A percentile compares a stretch with the other conserved stretches of the same genome.
Evolutionary conservation across 2,113 vertebrate species (phyloP).

Genomic region (Cryptoleucopteryx plumbea): DNA sequence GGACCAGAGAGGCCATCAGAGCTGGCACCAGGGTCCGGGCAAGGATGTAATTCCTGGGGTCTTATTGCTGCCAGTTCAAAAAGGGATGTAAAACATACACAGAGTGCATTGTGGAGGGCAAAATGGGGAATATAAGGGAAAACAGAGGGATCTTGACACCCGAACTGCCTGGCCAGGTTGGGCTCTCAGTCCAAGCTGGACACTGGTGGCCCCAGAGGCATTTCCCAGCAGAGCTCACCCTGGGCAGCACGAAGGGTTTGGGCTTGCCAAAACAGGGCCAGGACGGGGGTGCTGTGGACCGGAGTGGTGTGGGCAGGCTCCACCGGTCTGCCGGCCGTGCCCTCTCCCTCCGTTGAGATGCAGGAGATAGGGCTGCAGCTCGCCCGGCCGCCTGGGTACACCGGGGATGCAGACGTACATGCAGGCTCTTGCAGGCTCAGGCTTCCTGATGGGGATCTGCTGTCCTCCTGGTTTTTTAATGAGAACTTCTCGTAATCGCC

Average conservation of each 20-base stretch:
- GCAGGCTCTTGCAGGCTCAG: conserved; percentile 22
- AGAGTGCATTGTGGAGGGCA: accelerated
- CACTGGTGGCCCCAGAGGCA: not conserved
- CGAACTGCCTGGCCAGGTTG: accelerated
- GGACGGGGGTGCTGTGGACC: not conserved
- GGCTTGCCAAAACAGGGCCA: not conserved
- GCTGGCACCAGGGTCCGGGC: accelerated
- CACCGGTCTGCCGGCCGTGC: accelerated
- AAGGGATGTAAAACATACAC: not conserved
- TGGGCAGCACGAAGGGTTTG: not conserved
- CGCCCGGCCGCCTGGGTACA: accelerated
- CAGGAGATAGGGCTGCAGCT: not conserved
- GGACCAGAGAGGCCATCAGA: not conserved
- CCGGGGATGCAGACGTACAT: not conserved
- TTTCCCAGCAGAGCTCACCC: not conserved
- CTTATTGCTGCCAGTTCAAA: not conserved
- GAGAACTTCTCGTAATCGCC: not conserved
- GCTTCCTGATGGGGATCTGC: conserved; percentile 17
- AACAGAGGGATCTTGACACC: not conserved
- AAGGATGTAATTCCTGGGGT: not conserved
- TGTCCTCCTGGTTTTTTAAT: conserved; percentile 2
- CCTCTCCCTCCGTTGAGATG: not conserved
- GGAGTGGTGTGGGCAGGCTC: not conserved
- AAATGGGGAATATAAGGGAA: not conserved
- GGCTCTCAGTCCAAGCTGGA: not conserved